phyloP scores from a whole-genome alignment of 2,797 vertebrate genomes.

The Chrysolophus pictus region DNA sequence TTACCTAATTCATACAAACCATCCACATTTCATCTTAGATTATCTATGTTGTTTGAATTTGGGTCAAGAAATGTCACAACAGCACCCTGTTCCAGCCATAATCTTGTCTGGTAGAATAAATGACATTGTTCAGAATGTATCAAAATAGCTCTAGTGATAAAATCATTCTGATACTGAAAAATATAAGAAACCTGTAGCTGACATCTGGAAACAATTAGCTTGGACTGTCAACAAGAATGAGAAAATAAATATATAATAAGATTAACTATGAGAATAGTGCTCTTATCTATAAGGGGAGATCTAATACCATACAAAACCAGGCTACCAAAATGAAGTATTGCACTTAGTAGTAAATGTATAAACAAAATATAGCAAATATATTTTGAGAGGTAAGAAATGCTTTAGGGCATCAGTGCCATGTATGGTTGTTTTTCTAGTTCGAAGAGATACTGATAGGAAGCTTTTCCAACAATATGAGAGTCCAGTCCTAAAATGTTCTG shows the following conservation, averaged over 20 bases:
- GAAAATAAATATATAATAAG: not conserved
- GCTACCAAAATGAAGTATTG: not conserved
- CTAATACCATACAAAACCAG: not conserved
- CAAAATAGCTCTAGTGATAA: not conserved
- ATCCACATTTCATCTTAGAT: not conserved
- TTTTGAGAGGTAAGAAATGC: not conserved
- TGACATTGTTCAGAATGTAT: not conserved
- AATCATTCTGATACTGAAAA: not conserved
- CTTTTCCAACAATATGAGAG: not conserved
- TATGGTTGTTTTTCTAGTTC: not conserved
- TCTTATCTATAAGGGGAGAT: not conserved
- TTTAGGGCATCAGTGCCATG: not conserved
- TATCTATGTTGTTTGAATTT: not conserved
- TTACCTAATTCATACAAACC: not conserved
- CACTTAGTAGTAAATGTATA: not conserved
- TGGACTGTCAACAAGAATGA: not conserved
- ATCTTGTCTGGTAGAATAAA: not conserved
- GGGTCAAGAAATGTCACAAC: not conserved
- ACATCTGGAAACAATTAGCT: not conserved
- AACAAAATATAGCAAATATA: not conserved
- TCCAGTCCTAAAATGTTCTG: not conserved
- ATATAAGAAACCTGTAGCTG: not conserved
- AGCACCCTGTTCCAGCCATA: not conserved
- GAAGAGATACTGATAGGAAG: not conserved
- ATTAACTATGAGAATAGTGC: not conserved